A percentile compares a stretch with the other conserved stretches of the same genome.
Conservation (phyloP, 2,797 vertebrate genomes). For the Streptopelia turtur region DNA sequence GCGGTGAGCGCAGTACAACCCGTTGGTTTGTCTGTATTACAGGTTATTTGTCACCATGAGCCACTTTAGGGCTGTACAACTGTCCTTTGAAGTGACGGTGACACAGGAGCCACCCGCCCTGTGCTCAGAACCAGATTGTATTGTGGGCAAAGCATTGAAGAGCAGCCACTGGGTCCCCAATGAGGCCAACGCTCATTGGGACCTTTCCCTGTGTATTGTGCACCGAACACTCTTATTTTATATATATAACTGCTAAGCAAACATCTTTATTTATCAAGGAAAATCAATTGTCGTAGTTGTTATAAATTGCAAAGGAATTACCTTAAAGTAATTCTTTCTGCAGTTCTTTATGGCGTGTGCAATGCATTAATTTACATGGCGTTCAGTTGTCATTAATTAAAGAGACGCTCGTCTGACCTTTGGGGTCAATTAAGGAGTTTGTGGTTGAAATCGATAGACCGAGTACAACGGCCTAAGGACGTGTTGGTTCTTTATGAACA, state of each 20-base stretch:
- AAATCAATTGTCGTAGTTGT: neutral
- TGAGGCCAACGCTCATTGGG: accelerated
- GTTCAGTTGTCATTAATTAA: neutral
- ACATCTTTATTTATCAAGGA: neutral
- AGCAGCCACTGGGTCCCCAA: neutral
- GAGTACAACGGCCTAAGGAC: neutral
- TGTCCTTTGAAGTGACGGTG: neutral
- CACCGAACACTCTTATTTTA: neutral
- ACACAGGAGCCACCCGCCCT: neutral
- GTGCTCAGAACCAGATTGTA: neutral
- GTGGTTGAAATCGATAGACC: slow-evolving; percentile 1
- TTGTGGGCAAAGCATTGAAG: neutral
- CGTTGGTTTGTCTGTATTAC: neutral
- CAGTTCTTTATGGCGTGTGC: neutral
- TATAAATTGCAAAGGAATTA: neutral
- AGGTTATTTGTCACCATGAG: neutral
- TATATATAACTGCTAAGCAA: neutral
- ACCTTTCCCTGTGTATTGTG: accelerated
- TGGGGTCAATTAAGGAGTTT: neutral
- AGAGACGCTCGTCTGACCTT: neutral
- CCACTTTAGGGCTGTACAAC: neutral
- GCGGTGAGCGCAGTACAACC: neutral
- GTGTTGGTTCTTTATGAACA: slow-evolving; percentile 1
- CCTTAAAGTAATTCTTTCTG: neutral
- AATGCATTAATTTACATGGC: neutral